Conservation (phyloP, 2,797 vertebrate genomes). For the Gobio occitaniae region DNA sequence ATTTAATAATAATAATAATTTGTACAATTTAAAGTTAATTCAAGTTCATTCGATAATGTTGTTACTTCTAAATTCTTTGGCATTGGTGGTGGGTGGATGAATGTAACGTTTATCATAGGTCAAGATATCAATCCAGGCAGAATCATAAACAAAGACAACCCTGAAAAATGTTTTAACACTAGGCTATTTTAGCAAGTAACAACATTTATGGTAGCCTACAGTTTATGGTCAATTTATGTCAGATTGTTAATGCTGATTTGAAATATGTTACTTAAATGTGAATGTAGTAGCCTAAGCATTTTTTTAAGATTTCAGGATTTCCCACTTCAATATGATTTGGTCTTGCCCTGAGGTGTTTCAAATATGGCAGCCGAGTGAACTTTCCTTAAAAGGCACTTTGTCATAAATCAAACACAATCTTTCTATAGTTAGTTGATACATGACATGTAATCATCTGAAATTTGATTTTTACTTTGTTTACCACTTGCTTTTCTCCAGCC, state of each 20-base stretch:
- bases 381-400: neutral
- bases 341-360: neutral
- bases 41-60: neutral
- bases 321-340: neutral
- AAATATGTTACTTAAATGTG: neutral
- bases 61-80: neutral
- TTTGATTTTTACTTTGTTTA: neutral
- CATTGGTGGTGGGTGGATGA: neutral
- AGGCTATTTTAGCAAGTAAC: neutral
- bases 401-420: neutral
- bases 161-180: neutral
- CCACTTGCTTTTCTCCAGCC: conserved; percentile 17
- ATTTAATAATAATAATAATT: neutral
- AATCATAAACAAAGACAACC: neutral
- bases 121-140: neutral
- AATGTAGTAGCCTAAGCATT: neutral
- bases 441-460: neutral
- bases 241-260: neutral
- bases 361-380: neutral
- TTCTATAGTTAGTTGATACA: too few species aligned
- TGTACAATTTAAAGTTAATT: neutral
- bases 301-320: neutral
- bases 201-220: neutral
- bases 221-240: neutral
- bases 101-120: neutral